Conservation (phyloP, 2,113 vertebrate genomes). For the Todiramphus saurophagus region DNA sequence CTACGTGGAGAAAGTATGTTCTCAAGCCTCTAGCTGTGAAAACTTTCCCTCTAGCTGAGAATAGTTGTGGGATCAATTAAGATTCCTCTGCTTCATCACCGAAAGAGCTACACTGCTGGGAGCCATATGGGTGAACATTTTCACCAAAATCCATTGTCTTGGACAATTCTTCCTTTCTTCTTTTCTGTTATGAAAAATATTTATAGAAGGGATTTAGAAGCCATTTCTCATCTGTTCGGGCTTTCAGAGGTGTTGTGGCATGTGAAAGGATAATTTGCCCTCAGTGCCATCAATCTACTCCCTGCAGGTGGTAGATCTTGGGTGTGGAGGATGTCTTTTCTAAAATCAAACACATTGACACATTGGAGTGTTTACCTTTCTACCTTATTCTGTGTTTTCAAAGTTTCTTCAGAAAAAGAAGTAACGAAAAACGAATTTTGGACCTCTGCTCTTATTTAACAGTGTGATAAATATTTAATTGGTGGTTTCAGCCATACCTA, state of each 20-base stretch:
- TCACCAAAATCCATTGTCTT: background rate
- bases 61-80: background rate
- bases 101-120: background rate
- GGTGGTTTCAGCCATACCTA: background rate
- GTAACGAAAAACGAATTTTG: background rate
- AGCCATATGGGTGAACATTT: background rate
- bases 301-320: background rate
- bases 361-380: background rate
- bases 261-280: background rate
- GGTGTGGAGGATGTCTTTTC: background rate
- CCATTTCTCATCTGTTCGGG: background rate
- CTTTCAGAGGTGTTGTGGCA: background rate
- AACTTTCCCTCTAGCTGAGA: background rate
- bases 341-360: no score
- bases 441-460: background rate
- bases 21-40: background rate
- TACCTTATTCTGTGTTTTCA: background rate
- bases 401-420: background rate
- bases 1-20: background rate
- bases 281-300: no score
- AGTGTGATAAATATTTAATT: background rate
- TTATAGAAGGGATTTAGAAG: background rate
- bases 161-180: background rate
- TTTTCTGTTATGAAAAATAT: background rate
- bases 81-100: background rate